Base-by-base conservation (phyloP, 2,113 vertebrate species). In the Nothocercus julius region DNA sequence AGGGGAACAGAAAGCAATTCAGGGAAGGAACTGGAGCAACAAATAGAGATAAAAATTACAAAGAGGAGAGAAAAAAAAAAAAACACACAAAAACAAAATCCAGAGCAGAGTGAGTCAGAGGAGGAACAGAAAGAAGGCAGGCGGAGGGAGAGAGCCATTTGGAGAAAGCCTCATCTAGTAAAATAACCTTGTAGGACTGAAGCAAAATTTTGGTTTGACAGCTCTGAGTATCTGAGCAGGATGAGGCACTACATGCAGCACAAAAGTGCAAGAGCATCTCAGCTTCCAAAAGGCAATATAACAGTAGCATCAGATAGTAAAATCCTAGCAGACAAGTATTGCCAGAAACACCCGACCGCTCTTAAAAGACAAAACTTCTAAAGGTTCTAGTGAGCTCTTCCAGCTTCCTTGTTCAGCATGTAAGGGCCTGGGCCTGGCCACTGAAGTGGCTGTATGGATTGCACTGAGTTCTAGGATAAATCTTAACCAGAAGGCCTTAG, bases 191-290 rank as follows among this genome's bases (percentile, higher is more conserved):
- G 1, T 61, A 81, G 16, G 38, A 47, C n/a, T 24, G 44, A 69
- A 54, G 22, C 70, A 45, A 47, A 5, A 61, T 81, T 88, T 54
- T 59, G 47, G 47, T 44, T 49, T 51, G 25, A 38, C 1, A 5
- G 73, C n/a, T 87, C 42, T 32, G 45, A 62, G 19, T 30, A 51
- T 40, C 51, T 70, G 73, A 81, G 56, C n/a, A 81, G 61, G 38
- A 81, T 3, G 22, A 40, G 28, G 58, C 0, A 0, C 53, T 21
- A 72, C n/a, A 54, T 0, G 0, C 7, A 82, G 5, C 3, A 0
- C 11, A 13, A 34, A 7, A 5, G 0, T 63, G 56, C n/a, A 70
- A 75, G 7, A 63, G 24, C 34, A 53, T 25, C 42, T 25, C 12
- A 78, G 21, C 51, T 44, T 70, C 30, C 34, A 11, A 75, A 56